phyloP scores from a whole-genome alignment of 2,888 invertebrate species.

The Eupithecia exiguata region DNA sequence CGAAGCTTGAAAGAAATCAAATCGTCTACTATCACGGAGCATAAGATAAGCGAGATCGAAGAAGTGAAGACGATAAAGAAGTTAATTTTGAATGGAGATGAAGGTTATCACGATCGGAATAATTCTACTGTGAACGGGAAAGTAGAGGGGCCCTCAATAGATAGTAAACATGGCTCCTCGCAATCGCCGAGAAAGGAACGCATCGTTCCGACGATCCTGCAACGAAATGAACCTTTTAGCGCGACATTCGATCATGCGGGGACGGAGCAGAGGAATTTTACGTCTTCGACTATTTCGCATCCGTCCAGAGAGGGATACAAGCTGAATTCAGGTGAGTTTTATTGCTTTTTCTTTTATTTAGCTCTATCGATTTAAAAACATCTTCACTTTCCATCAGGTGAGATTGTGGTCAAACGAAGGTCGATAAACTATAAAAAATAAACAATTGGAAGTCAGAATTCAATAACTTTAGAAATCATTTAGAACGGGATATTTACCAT shows the following conservation, averaged over 20 bases:
- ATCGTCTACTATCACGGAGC: slow-evolving; percentile 73
- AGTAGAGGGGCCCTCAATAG: slow-evolving; percentile 39
- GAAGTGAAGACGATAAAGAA: slow-evolving; percentile 80
- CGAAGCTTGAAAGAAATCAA: slow-evolving; percentile 69
- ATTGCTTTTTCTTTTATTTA: not conserved
- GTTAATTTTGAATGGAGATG: slow-evolving; percentile 71
- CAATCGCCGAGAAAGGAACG: slow-evolving; percentile 50
- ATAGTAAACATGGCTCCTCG: slow-evolving; percentile 40
- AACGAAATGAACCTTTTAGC: slow-evolving; percentile 53
- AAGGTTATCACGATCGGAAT: slow-evolving; percentile 43
- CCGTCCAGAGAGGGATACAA: slow-evolving; percentile 46
- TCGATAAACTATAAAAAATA: too few species aligned
- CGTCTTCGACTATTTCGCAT: slow-evolving; percentile 45
- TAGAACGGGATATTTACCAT: too few species aligned
- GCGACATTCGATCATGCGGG: slow-evolving; percentile 50
- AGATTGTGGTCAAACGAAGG: too few species aligned
- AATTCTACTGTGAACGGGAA: slow-evolving; percentile 38
- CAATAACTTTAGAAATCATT: too few species aligned
- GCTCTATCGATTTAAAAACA: not conserved
- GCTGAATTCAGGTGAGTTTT: slow-evolving; percentile 49
- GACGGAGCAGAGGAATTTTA: slow-evolving; percentile 49
- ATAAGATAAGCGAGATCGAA: slow-evolving; percentile 74
- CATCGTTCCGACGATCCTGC: slow-evolving; percentile 49
- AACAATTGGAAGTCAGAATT: too few species aligned
- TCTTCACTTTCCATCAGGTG: too few species aligned